Conservation (phyloP, 2,797 vertebrate genomes). For the Rhynchotus rufescens region DNA sequence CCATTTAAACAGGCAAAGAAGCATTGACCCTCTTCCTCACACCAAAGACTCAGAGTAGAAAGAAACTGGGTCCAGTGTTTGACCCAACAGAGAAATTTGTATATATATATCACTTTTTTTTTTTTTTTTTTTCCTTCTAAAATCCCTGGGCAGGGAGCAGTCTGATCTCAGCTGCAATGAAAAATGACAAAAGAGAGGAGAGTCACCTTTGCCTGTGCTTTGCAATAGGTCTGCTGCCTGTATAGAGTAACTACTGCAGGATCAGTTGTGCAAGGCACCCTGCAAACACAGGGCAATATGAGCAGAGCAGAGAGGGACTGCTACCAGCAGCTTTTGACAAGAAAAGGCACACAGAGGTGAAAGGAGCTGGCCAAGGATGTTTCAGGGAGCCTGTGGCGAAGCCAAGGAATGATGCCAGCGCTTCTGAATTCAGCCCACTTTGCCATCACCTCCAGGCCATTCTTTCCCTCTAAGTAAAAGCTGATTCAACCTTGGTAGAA, state of each 20-base stretch:
- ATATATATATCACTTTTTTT: rapidly evolving
- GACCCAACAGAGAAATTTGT: neutral
- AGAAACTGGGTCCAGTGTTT: neutral
- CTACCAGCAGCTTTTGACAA: neutral
- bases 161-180: neutral
- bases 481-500: constrained; percentile 57
- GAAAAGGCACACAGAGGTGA: constrained; percentile 46
- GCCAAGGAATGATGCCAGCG: constrained; percentile 59
- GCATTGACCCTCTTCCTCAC: neutral
- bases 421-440: constrained; percentile 51
- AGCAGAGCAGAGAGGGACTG: neutral
- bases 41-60: neutral
- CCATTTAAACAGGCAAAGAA: neutral
- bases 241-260: rapidly evolving
- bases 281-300: neutral
- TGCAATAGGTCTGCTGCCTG: neutral
- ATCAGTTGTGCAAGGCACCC: neutral
- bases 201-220: neutral
- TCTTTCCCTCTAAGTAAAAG: constrained; percentile 46
- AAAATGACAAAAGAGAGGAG: neutral
- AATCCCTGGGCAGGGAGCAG: neutral
- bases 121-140: neutral
- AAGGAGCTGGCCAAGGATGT: constrained; percentile 33
- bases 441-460: constrained; percentile 70
- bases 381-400: constrained; percentile 50